These are phyloP conservation scores for Phyllotreta striolata DNA, from an alignment of 2,888 invertebrate species.

Conservation along the genomic window DNA sequence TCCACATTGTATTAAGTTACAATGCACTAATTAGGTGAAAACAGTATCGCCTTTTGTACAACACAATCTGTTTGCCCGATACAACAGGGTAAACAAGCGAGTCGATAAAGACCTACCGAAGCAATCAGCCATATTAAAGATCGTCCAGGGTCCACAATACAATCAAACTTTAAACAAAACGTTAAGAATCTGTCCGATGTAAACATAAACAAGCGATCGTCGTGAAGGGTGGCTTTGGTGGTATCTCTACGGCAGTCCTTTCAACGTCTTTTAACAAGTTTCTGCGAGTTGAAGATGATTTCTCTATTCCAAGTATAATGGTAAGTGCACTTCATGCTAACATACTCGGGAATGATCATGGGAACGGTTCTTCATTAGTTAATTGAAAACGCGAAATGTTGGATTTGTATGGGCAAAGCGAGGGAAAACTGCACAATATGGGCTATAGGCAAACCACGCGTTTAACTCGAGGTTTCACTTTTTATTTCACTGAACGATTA, in stretches of 20 bases:
- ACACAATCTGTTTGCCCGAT: background rate
- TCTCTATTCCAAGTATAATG: conserved; percentile 92
- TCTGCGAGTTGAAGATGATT: conserved; percentile 92
- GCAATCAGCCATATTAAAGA: conserved; percentile 56
- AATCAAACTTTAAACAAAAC: conserved; percentile 46
- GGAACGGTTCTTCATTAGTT: conserved; percentile 53
- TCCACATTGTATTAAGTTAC: too few species aligned
- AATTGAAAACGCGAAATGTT: background rate
- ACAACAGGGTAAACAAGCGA: background rate
- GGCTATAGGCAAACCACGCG: conserved; percentile 12
- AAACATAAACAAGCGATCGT: conserved; percentile 41
- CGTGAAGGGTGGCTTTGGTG: conserved; percentile 45
- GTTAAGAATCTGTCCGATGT: conserved; percentile 40
- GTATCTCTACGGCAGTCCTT: conserved; percentile 12
- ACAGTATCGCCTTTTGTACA: background rate
- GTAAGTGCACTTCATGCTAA: conserved; percentile 79
- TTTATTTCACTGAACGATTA: background rate
- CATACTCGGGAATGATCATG: conserved; percentile 55
- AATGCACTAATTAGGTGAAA: background rate
- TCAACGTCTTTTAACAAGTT: conserved; percentile 93
- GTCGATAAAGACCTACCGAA: conserved; percentile 55
- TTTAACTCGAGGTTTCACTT: background rate
- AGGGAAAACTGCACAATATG: conserved; percentile 9
- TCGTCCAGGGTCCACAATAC: conserved; percentile 46
- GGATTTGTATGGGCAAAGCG: background rate